phyloP scores from a whole-genome alignment of 2,888 invertebrate species.

The Stenolophus ochropezus region DNA sequence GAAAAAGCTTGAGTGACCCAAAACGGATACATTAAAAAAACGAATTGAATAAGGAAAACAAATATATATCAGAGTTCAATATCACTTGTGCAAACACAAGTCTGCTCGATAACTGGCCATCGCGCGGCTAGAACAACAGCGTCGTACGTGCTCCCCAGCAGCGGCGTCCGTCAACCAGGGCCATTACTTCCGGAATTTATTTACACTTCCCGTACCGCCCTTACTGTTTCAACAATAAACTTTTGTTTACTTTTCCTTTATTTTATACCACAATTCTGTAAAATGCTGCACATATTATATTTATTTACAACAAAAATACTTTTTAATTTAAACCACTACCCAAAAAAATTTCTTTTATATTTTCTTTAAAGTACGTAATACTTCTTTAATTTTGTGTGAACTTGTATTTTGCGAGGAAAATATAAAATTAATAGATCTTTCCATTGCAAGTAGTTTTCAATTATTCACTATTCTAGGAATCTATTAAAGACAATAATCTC shows the following conservation, averaged over 20 bases:
- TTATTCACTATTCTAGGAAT: no score
- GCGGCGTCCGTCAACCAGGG: conserved; percentile 2
- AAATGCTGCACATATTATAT: no score
- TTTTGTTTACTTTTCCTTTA: not conserved
- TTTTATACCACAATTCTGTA: not conserved
- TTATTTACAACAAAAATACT: no score
- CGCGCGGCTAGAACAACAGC: conserved; percentile 22
- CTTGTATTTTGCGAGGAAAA: no score
- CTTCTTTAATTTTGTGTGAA: no score
- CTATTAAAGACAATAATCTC: no score
- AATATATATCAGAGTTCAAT: conserved; percentile 53
- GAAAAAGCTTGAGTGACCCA: conserved; percentile 44
- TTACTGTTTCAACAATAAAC: not conserved
- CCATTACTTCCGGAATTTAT: not conserved
- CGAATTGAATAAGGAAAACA: conserved; percentile 54
- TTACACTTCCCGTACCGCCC: not conserved
- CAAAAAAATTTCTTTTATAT: no score
- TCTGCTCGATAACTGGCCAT: conserved; percentile 51
- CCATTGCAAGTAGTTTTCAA: no score
- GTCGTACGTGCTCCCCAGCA: not conserved
- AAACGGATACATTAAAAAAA: conserved; percentile 51
- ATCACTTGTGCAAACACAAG: conserved; percentile 54
- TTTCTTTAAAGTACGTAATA: no score
- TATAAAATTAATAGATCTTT: no score
- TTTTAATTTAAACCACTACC: no score